Base-by-base conservation (phyloP, 2,888 invertebrate genomes). In the Andrena trimmerana region DNA sequence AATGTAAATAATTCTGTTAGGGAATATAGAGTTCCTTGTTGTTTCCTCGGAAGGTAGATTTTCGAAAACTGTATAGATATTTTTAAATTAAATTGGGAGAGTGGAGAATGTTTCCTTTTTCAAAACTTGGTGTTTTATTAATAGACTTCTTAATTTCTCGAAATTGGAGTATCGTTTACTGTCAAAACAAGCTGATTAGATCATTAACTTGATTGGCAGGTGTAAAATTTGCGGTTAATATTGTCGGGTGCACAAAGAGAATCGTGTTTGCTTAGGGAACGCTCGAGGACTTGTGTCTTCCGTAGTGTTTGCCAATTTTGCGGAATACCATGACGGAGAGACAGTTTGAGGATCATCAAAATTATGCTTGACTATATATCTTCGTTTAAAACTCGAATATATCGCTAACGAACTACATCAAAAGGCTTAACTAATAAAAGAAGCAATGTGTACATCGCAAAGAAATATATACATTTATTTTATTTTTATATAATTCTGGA, bases 301-400 rank as follows among this genome's bases (percentile, higher is more conserved):
- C 29, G 62, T 73, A 59, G 36, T 73, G 73, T 79, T 79, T 79
- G 81, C 80, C 81, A 81, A 79, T 73, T 79, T 81, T 74, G 68
- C 67, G 42, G 63, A 74, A 42, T 24, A 65, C 74, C 74, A 36
- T 74, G 74, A 81, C 80, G 73, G n/a, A 29, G 57, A 36, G 57
- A 36, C 27, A 48, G 62, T 74, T 79, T 59, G 69, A 33, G 63
- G 48, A 72, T 72, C 48, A 42, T 60, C 59, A 67, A 66, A 60
- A 36, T 52, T 67, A 31, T 62, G 60, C 50, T 42, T 54, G 24
- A 16, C 27, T 20, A 63, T 72, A 52, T 54, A 67, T 54, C 68
- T 78, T 80, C 50, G 29, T 65, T 70, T 70, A 27, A 57, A 50
- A 33, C 24, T 42, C 48, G 33, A n/a, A 16, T 10, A 13, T 16